A percentile compares a stretch with the other conserved stretches of the same genome.
Conservation (phyloP, 2,113 vertebrate species). For the Gambusia holbrooki region DNA sequence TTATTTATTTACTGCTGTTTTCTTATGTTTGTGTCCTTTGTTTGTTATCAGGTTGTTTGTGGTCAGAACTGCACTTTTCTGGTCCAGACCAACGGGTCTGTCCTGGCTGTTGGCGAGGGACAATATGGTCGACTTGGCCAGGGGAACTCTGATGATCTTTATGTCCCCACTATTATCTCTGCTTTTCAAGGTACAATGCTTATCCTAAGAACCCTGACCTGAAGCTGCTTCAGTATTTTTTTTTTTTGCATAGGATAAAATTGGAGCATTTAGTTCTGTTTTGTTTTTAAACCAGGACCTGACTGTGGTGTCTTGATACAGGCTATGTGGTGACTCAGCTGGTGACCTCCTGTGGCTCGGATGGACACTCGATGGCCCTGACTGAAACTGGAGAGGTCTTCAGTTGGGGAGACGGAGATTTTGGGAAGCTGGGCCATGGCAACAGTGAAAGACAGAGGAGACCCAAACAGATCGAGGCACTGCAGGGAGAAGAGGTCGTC, state of each 20-base stretch:
- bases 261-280: background rate
- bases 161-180: constrained; percentile 81
- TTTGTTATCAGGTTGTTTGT: constrained; percentile 77
- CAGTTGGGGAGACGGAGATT: constrained; percentile 87
- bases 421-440: constrained; percentile 84
- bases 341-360: constrained; percentile 83
- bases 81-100: constrained; percentile 81
- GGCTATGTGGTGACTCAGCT: constrained; percentile 84
- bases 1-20: background rate
- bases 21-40: constrained; percentile 14
- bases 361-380: constrained; percentile 84
- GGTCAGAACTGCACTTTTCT: constrained; percentile 86
- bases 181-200: constrained; percentile 79
- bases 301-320: constrained; percentile 34
- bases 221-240: background rate
- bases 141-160: constrained; percentile 85
- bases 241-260: background rate
- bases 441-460: constrained; percentile 84
- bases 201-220: background rate
- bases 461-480: constrained; percentile 83
- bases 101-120: constrained; percentile 83
- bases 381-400: constrained; percentile 86
- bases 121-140: constrained; percentile 84
- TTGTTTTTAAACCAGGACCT: background rate
- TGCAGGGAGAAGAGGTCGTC: constrained; percentile 84